These are phyloP conservation scores for Cydia pomonella DNA, from an alignment of 1,140 invertebrate genomes.

Conservation along the genomic window DNA sequence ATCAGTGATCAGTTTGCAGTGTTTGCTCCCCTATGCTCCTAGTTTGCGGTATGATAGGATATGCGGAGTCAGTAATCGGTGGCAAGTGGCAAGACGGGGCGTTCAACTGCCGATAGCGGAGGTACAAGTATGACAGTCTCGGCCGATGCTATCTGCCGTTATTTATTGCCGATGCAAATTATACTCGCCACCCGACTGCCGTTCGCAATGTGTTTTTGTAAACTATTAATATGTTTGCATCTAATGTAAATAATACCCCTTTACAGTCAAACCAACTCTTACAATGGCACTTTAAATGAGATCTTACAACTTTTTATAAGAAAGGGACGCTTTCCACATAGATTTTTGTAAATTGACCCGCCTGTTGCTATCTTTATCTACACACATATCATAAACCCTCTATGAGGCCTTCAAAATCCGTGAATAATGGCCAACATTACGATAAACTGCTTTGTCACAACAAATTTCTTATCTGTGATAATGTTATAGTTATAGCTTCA, in stretches of 20 bases:
- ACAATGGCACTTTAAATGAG: not conserved
- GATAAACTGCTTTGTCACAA: too few relatives aligned
- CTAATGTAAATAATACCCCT: not conserved
- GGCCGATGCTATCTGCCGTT: conserved; percentile 61
- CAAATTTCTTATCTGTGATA: too few relatives aligned
- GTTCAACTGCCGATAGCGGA: conserved; percentile 71
- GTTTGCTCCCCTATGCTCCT: too few relatives aligned
- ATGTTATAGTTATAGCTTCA: too few relatives aligned
- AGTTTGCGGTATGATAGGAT: too few relatives aligned
- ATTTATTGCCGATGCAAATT: conserved; percentile 73
- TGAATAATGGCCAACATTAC: too few relatives aligned
- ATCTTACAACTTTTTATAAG: not conserved
- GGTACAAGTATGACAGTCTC: conserved; percentile 60
- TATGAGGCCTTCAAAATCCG: too few relatives aligned
- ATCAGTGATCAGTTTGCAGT: too few relatives aligned
- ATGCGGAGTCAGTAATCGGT: conserved; percentile 50
- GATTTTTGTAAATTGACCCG: too few relatives aligned
- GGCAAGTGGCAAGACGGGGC: conserved; percentile 58
- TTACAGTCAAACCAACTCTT: not conserved
- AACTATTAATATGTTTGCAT: not conserved
- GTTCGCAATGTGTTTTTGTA: not conserved
- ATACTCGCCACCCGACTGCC: conserved; percentile 30
- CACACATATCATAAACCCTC: too few relatives aligned
- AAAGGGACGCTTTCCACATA: too few relatives aligned
- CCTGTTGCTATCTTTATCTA: too few relatives aligned